A percentile compares a stretch with the other conserved stretches of the same genome.
Conservation (phyloP, 2,888 invertebrate species). For the Sympetrum striolatum region DNA sequence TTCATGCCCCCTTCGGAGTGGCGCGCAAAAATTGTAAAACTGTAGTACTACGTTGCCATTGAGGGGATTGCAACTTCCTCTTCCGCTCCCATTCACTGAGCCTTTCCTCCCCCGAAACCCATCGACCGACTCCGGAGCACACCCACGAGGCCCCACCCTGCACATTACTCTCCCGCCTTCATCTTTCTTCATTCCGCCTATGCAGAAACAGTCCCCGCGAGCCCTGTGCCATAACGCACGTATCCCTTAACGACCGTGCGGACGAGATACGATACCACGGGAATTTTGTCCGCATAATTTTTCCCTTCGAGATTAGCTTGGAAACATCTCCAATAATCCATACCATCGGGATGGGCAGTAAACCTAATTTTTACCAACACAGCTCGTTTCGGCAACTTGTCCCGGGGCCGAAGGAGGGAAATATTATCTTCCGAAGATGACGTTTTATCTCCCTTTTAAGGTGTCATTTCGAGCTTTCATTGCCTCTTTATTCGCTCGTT, state of each 20-base stretch:
- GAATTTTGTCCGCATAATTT: neutral
- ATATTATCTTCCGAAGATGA: neutral
- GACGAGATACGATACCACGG: neutral
- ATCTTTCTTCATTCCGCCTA: neutral
- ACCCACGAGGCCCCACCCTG: neutral
- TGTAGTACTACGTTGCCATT: too few relatives aligned
- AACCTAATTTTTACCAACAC: neutral
- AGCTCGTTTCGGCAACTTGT: neutral
- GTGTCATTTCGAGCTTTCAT: neutral
- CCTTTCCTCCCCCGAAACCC: neutral
- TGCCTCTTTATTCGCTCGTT: slow-evolving; percentile 23
- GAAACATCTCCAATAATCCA: neutral
- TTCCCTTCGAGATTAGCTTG: neutral
- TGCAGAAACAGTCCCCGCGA: neutral
- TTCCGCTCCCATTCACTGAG: neutral
- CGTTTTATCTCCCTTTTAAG: neutral
- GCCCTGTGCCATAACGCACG: neutral
- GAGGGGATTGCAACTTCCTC: neutral
- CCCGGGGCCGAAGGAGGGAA: neutral
- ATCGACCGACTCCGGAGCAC: neutral
- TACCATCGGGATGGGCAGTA: neutral
- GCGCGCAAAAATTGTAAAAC: too few relatives aligned
- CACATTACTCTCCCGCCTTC: neutral
- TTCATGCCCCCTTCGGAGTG: too few relatives aligned
- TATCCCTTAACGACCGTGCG: neutral